Conservation (phyloP, 2,888 invertebrate genomes). For the Campoplex nolae region DNA sequence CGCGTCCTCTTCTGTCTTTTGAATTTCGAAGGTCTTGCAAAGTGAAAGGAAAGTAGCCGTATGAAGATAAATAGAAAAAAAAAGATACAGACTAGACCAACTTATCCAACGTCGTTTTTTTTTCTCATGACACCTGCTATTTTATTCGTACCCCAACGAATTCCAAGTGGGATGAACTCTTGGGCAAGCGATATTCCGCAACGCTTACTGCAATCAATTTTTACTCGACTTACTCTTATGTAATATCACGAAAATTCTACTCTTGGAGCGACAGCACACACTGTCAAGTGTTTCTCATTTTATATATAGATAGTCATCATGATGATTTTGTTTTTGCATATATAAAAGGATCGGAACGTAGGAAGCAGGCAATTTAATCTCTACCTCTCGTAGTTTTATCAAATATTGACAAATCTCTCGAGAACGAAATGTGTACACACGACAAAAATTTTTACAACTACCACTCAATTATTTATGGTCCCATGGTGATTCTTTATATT, state of each 20-base stretch:
- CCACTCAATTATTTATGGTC: constrained; percentile 22
- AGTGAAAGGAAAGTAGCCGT: background rate
- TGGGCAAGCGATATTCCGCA: constrained; percentile 43
- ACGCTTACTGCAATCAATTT: constrained; percentile 60
- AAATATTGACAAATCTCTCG: constrained; percentile 39
- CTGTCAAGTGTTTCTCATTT: background rate
- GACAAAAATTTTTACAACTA: too few relatives aligned
- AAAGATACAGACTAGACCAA: background rate
- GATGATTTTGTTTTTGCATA: constrained; percentile 9
- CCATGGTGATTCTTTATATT: background rate
- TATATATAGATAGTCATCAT: background rate
- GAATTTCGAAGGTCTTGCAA: background rate
- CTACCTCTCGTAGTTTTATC: background rate
- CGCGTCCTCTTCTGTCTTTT: background rate
- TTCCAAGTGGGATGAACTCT: constrained; percentile 19
- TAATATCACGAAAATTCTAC: constrained; percentile 48
- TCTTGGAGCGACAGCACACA: constrained; percentile 27
- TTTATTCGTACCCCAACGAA: constrained; percentile 8
- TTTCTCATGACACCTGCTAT: background rate
- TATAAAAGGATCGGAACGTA: background rate
- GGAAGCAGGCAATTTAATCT: background rate
- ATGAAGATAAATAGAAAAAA: background rate
- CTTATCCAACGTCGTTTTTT: background rate
- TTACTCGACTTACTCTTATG: constrained; percentile 31
- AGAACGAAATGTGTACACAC: constrained; percentile 5